These are phyloP conservation scores for Chionodraco myersi DNA, from an alignment of 2,113 vertebrate species.

Conservation along the genomic window DNA sequence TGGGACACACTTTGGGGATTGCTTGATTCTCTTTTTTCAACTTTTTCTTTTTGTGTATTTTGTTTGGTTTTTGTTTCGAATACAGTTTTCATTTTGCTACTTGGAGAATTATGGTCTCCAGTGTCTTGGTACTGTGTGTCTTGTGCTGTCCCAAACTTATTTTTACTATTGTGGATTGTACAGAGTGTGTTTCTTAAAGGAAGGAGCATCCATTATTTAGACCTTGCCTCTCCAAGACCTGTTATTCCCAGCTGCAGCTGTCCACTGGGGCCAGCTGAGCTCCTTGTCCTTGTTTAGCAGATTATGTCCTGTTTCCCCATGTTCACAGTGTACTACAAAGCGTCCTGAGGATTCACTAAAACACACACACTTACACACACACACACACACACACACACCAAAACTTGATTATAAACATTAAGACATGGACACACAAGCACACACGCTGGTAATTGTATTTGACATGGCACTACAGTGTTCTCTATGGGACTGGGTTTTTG, in stretches of 20 bases:
- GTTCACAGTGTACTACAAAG: slow-evolving; percentile 69
- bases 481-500: slow-evolving; percentile 41
- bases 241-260: slow-evolving; percentile 67
- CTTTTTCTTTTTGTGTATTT: neutral
- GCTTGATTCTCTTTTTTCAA: slow-evolving; percentile 20
- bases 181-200: slow-evolving; percentile 36
- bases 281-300: slow-evolving; percentile 70
- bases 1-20: neutral
- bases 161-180: slow-evolving; percentile 17
- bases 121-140: slow-evolving; percentile 5
- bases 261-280: slow-evolving; percentile 47
- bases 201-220: slow-evolving; percentile 76
- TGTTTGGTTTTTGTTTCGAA: neutral
- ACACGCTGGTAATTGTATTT: slow-evolving; percentile 68
- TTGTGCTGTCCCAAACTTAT: slow-evolving; percentile 20
- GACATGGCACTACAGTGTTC: slow-evolving; percentile 44
- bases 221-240: slow-evolving; percentile 52
- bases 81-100: neutral
- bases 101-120: neutral
- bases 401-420: slow-evolving; percentile 58
- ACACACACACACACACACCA: slow-evolving; percentile 1
- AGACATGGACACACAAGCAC: slow-evolving; percentile 37
- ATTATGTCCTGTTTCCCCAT: slow-evolving; percentile 73
- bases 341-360: slow-evolving; percentile 48
- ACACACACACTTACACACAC: slow-evolving; percentile 3